These are phyloP conservation scores for Stenotaenia linearis DNA, from an alignment of 2,888 invertebrate species.

Conservation along the genomic window DNA sequence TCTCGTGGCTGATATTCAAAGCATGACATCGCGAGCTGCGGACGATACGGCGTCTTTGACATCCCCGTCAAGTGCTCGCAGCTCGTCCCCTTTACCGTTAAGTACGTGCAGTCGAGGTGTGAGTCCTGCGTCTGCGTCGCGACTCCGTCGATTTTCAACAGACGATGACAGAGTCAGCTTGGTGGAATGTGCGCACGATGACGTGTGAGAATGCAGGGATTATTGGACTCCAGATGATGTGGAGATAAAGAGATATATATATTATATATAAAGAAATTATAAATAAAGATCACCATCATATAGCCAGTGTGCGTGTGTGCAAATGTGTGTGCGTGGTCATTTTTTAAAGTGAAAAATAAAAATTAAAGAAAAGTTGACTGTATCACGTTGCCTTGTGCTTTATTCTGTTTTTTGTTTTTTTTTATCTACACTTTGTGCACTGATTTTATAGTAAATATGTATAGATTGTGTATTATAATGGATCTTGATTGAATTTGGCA, in stretches of 20 bases:
- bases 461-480: background rate
- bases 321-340: background rate
- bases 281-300: background rate
- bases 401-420: background rate
- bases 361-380: background rate
- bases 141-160: background rate
- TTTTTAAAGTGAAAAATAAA: background rate
- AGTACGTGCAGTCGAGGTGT: background rate
- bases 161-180: constrained; percentile 13
- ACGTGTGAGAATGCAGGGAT: background rate
- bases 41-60: background rate
- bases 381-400: too few relatives aligned
- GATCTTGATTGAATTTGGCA: background rate
- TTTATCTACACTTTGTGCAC: background rate
- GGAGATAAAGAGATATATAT: too few relatives aligned
- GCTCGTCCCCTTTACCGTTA: background rate
- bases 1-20: constrained; percentile 33
- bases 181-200: constrained; percentile 21
- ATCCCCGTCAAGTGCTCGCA: background rate
- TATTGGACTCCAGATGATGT: background rate
- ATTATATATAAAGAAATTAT: background rate
- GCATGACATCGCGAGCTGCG: constrained; percentile 30
- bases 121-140: background rate
- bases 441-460: background rate
- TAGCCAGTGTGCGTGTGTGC: background rate